Evolutionary conservation across 1,140 invertebrate species (phyloP).

Genomic region (Homalodisca vitripennis): DNA sequence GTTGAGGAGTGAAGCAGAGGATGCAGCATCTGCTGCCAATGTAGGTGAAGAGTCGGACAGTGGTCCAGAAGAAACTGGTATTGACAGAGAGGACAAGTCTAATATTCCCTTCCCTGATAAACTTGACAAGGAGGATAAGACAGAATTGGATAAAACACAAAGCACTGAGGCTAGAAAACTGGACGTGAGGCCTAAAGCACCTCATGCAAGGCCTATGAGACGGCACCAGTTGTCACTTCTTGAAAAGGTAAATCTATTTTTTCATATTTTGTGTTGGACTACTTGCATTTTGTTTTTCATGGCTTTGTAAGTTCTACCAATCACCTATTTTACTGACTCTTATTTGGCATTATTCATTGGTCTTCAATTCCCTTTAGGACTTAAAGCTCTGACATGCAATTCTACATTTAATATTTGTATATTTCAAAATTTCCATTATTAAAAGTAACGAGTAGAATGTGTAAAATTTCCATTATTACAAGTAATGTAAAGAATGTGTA

Average conservation of each 20-base stretch:
- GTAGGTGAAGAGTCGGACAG: neutral
- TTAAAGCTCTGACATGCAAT: too few relatives aligned
- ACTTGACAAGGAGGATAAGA: neutral
- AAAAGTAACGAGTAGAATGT: too few relatives aligned
- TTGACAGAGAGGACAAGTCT: neutral
- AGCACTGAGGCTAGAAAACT: neutral
- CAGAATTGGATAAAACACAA: neutral
- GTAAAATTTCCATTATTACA: too few relatives aligned
- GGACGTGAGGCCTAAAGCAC: neutral
- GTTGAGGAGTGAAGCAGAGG: neutral
- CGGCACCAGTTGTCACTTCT: constrained; percentile 24
- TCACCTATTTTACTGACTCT: too few relatives aligned
- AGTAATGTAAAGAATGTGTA: too few relatives aligned
- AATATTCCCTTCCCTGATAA: neutral
- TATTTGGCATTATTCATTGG: too few relatives aligned
- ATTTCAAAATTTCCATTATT: too few relatives aligned
- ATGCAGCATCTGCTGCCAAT: neutral
- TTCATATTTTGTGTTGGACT: too few relatives aligned
- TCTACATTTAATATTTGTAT: too few relatives aligned
- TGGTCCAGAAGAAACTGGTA: constrained; percentile 16
- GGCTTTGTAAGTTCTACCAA: too few relatives aligned
- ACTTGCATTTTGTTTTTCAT: too few relatives aligned
- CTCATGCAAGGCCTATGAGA: neutral
- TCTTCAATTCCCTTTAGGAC: too few relatives aligned
- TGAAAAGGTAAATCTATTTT: constrained; percentile 35